Conservation (phyloP, 2,888 invertebrate genomes). For the Idaea biselata region DNA sequence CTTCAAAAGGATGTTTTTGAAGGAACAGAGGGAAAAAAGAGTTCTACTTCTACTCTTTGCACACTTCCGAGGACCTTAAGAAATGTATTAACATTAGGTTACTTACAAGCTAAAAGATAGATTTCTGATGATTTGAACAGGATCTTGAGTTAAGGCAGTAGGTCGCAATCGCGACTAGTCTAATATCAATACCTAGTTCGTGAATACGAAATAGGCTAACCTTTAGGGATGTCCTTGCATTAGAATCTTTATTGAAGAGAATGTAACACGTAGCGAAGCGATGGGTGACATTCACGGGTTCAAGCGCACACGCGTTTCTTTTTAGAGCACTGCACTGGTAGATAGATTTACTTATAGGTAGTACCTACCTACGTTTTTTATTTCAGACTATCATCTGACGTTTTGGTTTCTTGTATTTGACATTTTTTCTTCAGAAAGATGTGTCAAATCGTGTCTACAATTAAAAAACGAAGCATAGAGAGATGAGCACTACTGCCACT, state of each 20-base stretch:
- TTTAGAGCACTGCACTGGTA: background rate
- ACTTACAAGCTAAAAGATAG: background rate
- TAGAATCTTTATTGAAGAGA: constrained; percentile 1
- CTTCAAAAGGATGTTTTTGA: background rate
- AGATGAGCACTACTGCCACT: too few species aligned
- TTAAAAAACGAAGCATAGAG: too few species aligned
- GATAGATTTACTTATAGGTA: background rate
- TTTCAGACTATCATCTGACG: too few species aligned
- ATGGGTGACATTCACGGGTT: background rate
- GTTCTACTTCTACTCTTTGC: too few species aligned
- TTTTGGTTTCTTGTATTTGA: background rate
- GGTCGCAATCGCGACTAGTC: background rate
- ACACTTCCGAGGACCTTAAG: too few species aligned
- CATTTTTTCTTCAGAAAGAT: too few species aligned
- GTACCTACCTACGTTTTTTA: too few species aligned
- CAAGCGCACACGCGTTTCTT: background rate
- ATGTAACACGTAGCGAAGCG: background rate
- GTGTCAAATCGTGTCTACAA: too few species aligned
- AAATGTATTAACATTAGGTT: too few species aligned
- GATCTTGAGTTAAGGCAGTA: background rate
- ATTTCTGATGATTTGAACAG: background rate
- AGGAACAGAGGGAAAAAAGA: background rate
- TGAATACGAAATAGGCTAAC: constrained; percentile 6
- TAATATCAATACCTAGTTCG: background rate
- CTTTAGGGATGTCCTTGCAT: background rate